These are phyloP conservation scores for Dromiciops gliroides DNA, from an alignment of 2,113 vertebrate species.

Conservation along the genomic window DNA sequence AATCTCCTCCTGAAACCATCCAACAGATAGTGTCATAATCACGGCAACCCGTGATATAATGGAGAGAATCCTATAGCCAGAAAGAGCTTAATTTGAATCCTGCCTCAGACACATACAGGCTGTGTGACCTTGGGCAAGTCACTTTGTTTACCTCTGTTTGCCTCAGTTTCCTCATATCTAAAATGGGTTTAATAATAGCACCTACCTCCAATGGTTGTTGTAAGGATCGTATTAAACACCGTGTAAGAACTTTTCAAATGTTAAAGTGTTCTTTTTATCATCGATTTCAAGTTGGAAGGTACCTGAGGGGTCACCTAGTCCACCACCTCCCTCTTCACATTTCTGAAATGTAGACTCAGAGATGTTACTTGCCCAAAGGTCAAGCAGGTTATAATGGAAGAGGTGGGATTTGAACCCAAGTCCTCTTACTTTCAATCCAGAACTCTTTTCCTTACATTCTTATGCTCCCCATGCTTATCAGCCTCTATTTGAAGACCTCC, in stretches of 20 bases:
- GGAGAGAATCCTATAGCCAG: not conserved
- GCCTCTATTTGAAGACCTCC: not conserved
- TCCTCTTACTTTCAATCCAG: not conserved
- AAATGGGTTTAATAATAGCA: not conserved
- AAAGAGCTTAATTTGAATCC: not conserved
- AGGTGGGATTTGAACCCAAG: not conserved
- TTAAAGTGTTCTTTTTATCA: not conserved
- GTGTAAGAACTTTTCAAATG: not conserved
- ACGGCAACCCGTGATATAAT: not conserved
- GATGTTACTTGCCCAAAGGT: not conserved
- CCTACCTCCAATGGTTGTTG: not conserved
- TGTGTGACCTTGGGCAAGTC: not conserved
- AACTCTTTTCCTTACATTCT: not conserved
- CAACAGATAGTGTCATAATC: not conserved
- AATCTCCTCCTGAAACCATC: not conserved
- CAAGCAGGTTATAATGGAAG: not conserved
- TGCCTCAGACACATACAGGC: not conserved
- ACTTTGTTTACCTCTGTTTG: not conserved
- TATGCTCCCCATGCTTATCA: not conserved
- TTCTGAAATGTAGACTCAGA: not conserved
- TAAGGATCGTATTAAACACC: not conserved
- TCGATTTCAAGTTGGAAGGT: not conserved
- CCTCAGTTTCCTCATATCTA: not conserved
- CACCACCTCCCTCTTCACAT: not conserved
- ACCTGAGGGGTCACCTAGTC: not conserved